These are phyloP conservation scores for Takifugu flavidus DNA, from an alignment of 2,113 vertebrate genomes.

Conservation along the genomic window DNA sequence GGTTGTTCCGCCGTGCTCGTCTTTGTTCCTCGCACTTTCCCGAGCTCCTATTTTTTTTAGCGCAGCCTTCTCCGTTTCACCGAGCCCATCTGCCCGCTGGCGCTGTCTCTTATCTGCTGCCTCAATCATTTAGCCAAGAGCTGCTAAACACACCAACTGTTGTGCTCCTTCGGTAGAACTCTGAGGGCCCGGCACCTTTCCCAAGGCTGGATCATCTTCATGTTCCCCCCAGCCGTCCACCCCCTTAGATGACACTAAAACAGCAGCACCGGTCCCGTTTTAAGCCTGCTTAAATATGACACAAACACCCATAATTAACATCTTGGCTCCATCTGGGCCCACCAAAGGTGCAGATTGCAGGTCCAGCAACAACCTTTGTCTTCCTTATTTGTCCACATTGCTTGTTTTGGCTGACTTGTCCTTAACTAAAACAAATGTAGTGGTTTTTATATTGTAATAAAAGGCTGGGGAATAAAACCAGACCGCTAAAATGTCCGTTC, in stretches of 20 bases:
- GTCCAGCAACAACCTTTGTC: too few species aligned
- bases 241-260: too few species aligned
- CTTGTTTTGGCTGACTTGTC: too few species aligned
- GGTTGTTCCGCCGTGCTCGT: constrained; percentile 38
- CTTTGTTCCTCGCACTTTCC: constrained; percentile 61
- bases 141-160: constrained; percentile 61
- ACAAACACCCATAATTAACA: background rate
- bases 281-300: too few species aligned
- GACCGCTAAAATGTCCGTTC: too few species aligned
- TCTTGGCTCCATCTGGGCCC: too few species aligned
- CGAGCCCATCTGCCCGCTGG: constrained; percentile 64
- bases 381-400: too few species aligned
- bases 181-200: constrained; percentile 43
- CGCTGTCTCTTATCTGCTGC: constrained; percentile 61
- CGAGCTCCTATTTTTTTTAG: constrained; percentile 29
- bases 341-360: too few species aligned
- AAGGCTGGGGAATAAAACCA: too few species aligned
- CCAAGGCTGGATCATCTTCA: constrained; percentile 2
- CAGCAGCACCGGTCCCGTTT: too few species aligned
- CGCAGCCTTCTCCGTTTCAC: constrained; percentile 59
- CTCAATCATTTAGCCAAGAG: constrained; percentile 63
- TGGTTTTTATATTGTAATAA: too few species aligned
- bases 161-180: constrained; percentile 46
- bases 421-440: too few species aligned
- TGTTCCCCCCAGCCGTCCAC: constrained; percentile 3